Evolutionary conservation across 2,888 invertebrate genomes (phyloP), one percentile per base, ranked within the genome.

Genomic region (Macaria notata): DNA sequence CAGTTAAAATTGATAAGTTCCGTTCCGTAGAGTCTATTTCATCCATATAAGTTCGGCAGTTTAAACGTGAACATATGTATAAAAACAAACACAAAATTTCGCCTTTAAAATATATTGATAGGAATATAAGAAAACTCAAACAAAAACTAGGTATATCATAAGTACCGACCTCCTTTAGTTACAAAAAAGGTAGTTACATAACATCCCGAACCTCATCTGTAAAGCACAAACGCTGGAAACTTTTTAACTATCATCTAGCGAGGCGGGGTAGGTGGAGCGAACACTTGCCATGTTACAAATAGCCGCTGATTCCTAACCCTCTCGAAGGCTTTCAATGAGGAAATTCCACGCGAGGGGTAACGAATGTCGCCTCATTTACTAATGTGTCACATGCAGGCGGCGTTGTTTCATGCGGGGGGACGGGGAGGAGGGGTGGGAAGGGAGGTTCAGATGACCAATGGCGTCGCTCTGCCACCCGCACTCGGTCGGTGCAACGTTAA

Each of bases 331-430:
- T 79, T 71, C 77, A 75, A 81, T 76, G 81, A 76, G 79, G 73
- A 76, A 91, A 88, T 86, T 86, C 87, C 68, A 64, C 71, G 67
- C 69, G 66, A 49, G 83, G 85, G 78, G 84, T 92, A 91, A 92
- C 89, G 89, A 91, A 92, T 92, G 91, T 87, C 78, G 84, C 85
- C 91, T 92, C 92, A 92, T 92, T 89, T 92, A 92, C 92, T 92
- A 92, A 92, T 92, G 90, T 92, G 92, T 92, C 92, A 90, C 89
- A 91, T 85, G 87, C 92, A 92, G 86, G 84, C 90, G 87, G 84
- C 80, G 89, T 88, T 89, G 88, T 89, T 90, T 88, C 87, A 80
- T 61, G 63, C 56, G 70, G 68, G 61, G 66, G 69, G 68, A 69
- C 65, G 67, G 67, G 54, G 53, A 47, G 54, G 59, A 62, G 63